These are phyloP conservation scores for Pseudotriccus pelzelni DNA, from an alignment of 2,797 vertebrate genomes.

Conservation along the genomic window DNA sequence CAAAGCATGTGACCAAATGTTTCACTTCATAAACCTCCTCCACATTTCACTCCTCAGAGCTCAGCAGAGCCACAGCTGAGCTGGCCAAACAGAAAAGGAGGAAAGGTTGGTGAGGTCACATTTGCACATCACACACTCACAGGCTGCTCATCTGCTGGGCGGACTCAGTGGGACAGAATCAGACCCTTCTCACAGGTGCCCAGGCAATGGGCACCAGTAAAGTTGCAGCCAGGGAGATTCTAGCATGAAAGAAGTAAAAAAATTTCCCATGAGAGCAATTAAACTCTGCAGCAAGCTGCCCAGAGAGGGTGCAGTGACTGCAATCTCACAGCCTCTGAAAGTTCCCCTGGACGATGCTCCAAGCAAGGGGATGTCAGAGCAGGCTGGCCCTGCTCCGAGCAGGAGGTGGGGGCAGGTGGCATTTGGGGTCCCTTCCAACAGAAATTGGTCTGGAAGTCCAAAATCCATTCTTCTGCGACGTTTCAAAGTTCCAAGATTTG, in stretches of 20 bases:
- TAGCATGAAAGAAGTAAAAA: neutral
- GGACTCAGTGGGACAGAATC: neutral
- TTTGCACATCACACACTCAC: neutral
- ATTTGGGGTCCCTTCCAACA: neutral
- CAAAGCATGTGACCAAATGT: neutral
- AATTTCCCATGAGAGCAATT: neutral
- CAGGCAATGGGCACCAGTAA: neutral
- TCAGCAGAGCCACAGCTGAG: neutral
- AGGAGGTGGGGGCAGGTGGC: neutral
- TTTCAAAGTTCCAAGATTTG: neutral
- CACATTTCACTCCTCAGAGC: neutral
- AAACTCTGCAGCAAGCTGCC: neutral
- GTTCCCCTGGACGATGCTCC: neutral
- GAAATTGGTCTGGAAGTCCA: neutral
- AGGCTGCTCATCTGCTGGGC: fast-evolving
- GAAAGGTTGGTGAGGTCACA: neutral
- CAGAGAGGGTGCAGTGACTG: neutral
- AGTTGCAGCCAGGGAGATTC: neutral
- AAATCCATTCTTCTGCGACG: neutral
- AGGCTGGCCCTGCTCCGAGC: neutral
- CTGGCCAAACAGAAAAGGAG: neutral
- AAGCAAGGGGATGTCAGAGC: neutral
- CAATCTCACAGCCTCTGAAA: neutral
- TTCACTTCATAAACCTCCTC: neutral
- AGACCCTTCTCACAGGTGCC: neutral